Evolutionary conservation across 2,113 vertebrate genomes (phyloP).

Genomic region (Eleginops maclovinus): DNA sequence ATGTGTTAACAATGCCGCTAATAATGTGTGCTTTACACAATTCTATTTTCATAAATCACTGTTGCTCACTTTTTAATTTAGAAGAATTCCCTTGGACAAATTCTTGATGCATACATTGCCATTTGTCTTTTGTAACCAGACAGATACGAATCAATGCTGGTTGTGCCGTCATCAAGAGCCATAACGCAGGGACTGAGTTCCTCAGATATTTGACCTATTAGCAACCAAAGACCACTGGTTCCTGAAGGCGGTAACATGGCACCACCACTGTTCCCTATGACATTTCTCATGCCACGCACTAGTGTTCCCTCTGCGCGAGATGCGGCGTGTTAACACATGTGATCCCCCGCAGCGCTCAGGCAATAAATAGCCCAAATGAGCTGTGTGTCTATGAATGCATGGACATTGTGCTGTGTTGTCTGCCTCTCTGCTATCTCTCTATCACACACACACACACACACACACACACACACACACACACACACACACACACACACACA

Average conservation of each 20-base stretch:
- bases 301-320: constrained; percentile 46
- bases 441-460: constrained; percentile 17
- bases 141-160: not conserved
- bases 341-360: constrained; percentile 41
- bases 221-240: constrained; percentile 61
- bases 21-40: too few relatives aligned
- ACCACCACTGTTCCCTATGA: constrained; percentile 58
- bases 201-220: constrained; percentile 61
- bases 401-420: constrained; percentile 39
- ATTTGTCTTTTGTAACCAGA: not conserved
- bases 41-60: not conserved
- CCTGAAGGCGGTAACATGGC: constrained; percentile 52
- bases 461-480: constrained; percentile 3
- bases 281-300: constrained; percentile 74
- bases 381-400: constrained; percentile 32
- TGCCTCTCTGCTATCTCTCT: constrained; percentile 14
- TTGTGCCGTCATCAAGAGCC: constrained; percentile 22
- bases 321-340: constrained; percentile 50
- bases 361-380: constrained; percentile 73
- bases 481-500: too few relatives aligned
- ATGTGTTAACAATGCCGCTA: not conserved
- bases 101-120: not conserved
- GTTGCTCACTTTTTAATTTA: not conserved
- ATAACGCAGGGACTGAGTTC: constrained; percentile 14
- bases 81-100: not conserved